Evolutionary conservation across 2,797 vertebrate species (phyloP), one percentile per base, ranked within the genome.

Genomic region (Rhyacichthys aspro): DNA sequence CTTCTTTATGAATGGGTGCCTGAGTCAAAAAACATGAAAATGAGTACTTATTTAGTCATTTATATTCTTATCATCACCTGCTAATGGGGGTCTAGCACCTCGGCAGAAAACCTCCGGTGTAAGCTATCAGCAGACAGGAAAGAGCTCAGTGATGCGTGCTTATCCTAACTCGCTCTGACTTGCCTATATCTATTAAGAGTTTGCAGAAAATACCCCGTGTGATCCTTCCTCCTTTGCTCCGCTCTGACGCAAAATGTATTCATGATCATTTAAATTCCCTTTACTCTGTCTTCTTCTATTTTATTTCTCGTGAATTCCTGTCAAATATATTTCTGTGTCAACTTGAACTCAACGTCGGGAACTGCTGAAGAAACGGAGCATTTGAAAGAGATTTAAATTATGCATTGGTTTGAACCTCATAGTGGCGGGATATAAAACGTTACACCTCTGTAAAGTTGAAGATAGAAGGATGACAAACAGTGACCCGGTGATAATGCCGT

Each of bases 241-340:
- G 52, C 60, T 70, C 67, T 57, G 62, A 67, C 53, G 66, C 37
- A 12, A 74, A 70, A 62, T 55, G 3, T 58, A 58, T 78, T 78
- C 70, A 65, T 11, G 18, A 55, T 32, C 46, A 54, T 58, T 37
- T 23, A 60, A 66, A 71, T 72, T 80, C 57, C 57, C 61, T 63
- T 47, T 6, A 17, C 19, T 42, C 1, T 32, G 18, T 75, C 50
- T 64, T 43, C 39, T 61, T 69, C 36, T 28, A 71, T 73, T 46
- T 34, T 28, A 32, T 33, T 72, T 62, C 23, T 23, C 55, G 34
- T 61, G 61, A 63, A 73, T 55, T 48, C 14, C 18, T 60, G 72
- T 42, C 48, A 74, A 36, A 53, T 61, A 5, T 42, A 42, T 58
- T 74, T 72, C 46, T 48, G 39, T 49, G 37, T 60, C 38, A 57